phyloP scores from a whole-genome alignment of 30 jellyfish, hydroid and myxozoan species.

The Cassiopea andromeda region DNA sequence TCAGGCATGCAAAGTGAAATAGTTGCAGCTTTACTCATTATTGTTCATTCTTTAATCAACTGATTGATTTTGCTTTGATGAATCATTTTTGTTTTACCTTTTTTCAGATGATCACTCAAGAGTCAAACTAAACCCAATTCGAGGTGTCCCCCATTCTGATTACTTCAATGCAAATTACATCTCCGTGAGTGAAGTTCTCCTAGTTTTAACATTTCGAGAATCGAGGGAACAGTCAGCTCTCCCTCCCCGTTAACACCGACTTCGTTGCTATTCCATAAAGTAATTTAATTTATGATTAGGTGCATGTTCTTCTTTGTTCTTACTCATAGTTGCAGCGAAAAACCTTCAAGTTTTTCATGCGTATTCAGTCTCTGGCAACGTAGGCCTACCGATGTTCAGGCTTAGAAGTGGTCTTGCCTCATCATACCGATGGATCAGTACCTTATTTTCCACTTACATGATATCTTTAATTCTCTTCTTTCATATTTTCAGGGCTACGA shows the following conservation, averaged over 20 bases:
- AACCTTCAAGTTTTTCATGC: too few relatives aligned
- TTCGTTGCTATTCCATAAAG: too few relatives aligned
- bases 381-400: too few relatives aligned
- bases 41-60: neutral
- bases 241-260: too few relatives aligned
- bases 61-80: neutral
- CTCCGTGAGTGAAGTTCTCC: conserved; percentile 54
- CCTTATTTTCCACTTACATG: too few relatives aligned
- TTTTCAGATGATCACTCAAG: conserved; percentile 90
- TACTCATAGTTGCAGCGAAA: too few relatives aligned
- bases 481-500: conserved; percentile 52
- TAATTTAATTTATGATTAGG: too few relatives aligned
- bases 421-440: too few relatives aligned
- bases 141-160: conserved; percentile 53
- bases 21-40: neutral
- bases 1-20: neutral
- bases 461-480: neutral
- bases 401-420: too few relatives aligned
- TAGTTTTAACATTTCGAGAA: neutral
- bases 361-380: too few relatives aligned
- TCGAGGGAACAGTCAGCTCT: neutral
- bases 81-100: neutral
- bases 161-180: conserved; percentile 85
- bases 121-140: conserved; percentile 55
- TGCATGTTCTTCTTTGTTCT: too few relatives aligned